phyloP scores from a whole-genome alignment of 2,113 vertebrate species.

The Microtus ochrogaster region DNA sequence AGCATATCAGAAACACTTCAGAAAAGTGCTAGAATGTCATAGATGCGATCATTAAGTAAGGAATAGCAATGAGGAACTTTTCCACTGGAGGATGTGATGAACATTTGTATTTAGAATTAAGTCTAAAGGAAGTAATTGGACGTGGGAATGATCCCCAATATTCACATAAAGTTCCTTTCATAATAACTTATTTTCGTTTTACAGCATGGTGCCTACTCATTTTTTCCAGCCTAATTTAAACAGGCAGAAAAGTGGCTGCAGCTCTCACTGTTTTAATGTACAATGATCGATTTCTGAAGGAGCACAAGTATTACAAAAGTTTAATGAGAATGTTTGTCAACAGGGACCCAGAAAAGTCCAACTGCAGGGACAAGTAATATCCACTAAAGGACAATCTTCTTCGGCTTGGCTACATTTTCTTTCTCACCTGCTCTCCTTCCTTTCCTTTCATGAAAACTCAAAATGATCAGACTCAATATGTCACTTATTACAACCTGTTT shows the following conservation, averaged over 20 bases:
- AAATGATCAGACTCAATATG: not conserved
- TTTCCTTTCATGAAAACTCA: not conserved
- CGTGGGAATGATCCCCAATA: not conserved
- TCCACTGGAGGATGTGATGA: not conserved
- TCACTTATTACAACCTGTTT: not conserved
- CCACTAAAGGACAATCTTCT: slow-evolving; percentile 24
- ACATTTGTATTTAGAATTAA: slow-evolving; percentile 31
- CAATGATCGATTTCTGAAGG: slow-evolving; percentile 22
- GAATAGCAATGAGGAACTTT: not conserved
- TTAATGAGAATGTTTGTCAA: slow-evolving; percentile 29
- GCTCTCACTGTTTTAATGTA: not conserved
- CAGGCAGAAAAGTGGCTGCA: not conserved
- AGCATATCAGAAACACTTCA: not conserved
- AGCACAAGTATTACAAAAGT: not conserved
- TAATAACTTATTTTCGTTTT: not conserved
- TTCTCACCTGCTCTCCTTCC: not conserved
- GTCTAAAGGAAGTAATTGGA: slow-evolving; percentile 22
- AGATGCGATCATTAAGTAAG: slow-evolving; percentile 36
- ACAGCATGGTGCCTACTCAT: not conserved
- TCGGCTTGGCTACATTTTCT: slow-evolving; percentile 53
- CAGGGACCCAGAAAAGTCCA: not conserved
- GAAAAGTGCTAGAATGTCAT: not conserved
- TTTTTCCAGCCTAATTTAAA: slow-evolving; percentile 42
- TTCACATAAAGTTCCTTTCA: not conserved
- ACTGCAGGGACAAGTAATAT: slow-evolving; percentile 48